These are phyloP conservation scores for Microplitis mediator DNA, from an alignment of 1,140 invertebrate species.

Conservation along the genomic window DNA sequence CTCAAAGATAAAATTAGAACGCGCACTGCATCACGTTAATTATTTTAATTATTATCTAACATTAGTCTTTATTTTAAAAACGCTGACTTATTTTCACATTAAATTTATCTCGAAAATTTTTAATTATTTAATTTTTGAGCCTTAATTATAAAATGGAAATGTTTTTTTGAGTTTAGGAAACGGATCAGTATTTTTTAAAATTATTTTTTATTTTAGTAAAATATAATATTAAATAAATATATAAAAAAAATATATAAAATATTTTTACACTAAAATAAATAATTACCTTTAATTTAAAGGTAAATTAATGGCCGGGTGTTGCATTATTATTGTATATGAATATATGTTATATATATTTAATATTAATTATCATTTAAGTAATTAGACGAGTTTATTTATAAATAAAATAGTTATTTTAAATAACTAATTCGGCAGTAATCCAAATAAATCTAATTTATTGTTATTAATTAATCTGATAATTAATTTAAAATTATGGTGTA, in stretches of 20 bases:
- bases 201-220: not conserved
- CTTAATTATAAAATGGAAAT: not conserved
- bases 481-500: too few relatives aligned
- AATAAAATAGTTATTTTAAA: too few relatives aligned
- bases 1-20: conserved; percentile 58
- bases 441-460: too few relatives aligned
- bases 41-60: not conserved
- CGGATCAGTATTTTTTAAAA: conserved; percentile 3
- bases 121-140: too few relatives aligned
- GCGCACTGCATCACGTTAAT: conserved; percentile 36
- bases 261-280: not conserved
- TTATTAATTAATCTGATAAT: too few relatives aligned
- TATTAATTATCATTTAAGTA: too few relatives aligned
- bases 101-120: too few relatives aligned
- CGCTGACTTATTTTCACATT: too few relatives aligned
- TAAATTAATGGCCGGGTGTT: not conserved
- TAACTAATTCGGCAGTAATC: too few relatives aligned
- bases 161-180: not conserved
- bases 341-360: not conserved
- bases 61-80: too few relatives aligned
- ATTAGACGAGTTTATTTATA: too few relatives aligned
- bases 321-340: not conserved
- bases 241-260: not conserved
- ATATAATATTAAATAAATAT: not conserved
- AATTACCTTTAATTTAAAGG: not conserved